These are phyloP conservation scores for Euleptes europaea DNA, from an alignment of 2,113 vertebrate species.

Conservation along the genomic window DNA sequence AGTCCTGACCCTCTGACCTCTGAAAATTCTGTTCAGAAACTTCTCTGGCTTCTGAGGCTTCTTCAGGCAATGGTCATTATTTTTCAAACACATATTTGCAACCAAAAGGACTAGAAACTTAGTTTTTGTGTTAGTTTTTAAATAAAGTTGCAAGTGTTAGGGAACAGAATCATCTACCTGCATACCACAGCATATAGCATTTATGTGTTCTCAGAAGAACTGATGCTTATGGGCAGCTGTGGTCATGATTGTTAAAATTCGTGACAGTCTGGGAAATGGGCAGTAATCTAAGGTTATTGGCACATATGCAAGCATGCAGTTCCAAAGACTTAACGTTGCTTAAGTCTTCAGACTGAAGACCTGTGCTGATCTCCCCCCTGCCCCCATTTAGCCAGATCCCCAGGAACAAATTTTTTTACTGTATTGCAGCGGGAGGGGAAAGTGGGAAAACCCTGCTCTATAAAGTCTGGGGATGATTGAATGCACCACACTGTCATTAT, in stretches of 20 bases:
- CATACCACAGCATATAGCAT: neutral
- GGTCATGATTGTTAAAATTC: neutral
- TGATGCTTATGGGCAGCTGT: too few species aligned
- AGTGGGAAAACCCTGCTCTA: too few species aligned
- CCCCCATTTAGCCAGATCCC: too few species aligned
- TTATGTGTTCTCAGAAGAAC: neutral
- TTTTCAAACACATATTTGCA: neutral
- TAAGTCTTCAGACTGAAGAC: too few species aligned
- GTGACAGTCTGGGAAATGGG: neutral
- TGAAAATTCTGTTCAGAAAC: neutral
- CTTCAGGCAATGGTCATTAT: neutral
- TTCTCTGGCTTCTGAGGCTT: neutral
- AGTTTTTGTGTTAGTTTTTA: neutral
- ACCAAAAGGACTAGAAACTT: neutral
- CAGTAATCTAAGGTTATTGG: neutral
- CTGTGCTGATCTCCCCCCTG: too few species aligned
- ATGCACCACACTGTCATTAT: neutral
- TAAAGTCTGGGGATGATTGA: too few species aligned
- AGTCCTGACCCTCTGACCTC: neutral
- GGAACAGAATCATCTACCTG: neutral
- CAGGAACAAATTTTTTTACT: too few species aligned
- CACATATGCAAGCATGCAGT: too few species aligned
- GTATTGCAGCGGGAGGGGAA: too few species aligned
- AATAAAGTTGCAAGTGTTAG: neutral
- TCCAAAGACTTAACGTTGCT: too few species aligned